phyloP scores from a whole-genome alignment of 1,140 invertebrate species.

The Drosophila bocki region DNA sequence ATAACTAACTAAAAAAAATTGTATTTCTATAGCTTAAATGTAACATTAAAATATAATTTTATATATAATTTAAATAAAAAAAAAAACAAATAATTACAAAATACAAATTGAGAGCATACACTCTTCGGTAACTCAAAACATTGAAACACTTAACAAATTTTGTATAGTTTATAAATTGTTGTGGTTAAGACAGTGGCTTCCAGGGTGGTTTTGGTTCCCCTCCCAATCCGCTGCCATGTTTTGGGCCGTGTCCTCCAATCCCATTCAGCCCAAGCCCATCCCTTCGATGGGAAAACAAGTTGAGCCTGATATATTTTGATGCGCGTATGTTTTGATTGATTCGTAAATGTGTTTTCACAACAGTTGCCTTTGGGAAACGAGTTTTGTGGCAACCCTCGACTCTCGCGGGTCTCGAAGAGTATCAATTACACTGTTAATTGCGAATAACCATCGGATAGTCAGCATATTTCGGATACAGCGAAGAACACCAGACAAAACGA shows the following conservation, averaged over 20 bases:
- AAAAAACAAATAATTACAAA: not conserved
- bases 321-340: slow-evolving; percentile 82
- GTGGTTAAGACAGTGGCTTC: slow-evolving; percentile 36
- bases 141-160: not conserved
- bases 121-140: slow-evolving; percentile 1
- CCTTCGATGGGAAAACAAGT: slow-evolving; percentile 76
- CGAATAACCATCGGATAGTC: slow-evolving; percentile 16
- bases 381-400: slow-evolving; percentile 32
- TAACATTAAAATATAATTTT: too few species aligned
- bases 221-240: slow-evolving; percentile 49
- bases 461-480: slow-evolving; percentile 13
- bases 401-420: slow-evolving; percentile 40
- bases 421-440: slow-evolving; percentile 75
- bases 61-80: not conserved
- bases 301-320: slow-evolving; percentile 80
- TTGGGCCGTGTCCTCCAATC: slow-evolving; percentile 10
- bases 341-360: slow-evolving; percentile 75
- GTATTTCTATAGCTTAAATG: too few species aligned
- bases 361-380: slow-evolving; percentile 49
- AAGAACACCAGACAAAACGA: slow-evolving; percentile 1
- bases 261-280: slow-evolving; percentile 19
- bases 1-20: too few species aligned
- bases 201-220: slow-evolving; percentile 25
- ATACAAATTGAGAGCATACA: slow-evolving; percentile 8
- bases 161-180: slow-evolving; percentile 23